Conservation (phyloP, 2,113 vertebrate genomes). For the Xyliphius kryptos region DNA sequence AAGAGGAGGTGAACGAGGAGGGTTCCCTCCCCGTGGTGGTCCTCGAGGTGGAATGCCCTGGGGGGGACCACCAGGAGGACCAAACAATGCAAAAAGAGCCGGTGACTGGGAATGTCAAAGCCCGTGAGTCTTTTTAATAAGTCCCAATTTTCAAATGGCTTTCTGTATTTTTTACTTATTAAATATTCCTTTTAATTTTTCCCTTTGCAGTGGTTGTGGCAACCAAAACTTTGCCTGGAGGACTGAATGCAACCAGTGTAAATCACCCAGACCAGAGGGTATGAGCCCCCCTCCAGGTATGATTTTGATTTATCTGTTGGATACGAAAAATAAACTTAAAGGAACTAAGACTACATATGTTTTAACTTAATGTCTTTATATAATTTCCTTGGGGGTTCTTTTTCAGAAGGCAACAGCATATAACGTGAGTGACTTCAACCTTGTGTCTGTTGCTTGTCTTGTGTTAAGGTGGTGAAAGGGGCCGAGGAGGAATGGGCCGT, state of each 20-base stretch:
- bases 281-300: conserved; percentile 67
- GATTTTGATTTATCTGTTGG: too few species aligned
- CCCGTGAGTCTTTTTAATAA: conserved; percentile 67
- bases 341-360: too few species aligned
- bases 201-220: conserved; percentile 78
- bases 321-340: too few species aligned
- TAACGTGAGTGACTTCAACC: not conserved
- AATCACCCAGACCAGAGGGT: conserved; percentile 92
- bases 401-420: too few species aligned
- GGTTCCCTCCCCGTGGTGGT: conserved; percentile 34
- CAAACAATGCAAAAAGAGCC: conserved; percentile 87
- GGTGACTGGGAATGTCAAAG: conserved; percentile 98
- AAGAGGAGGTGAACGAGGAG: conserved; percentile 34
- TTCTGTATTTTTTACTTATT: not conserved
- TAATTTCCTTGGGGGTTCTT: too few species aligned
- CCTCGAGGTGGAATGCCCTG: conserved; percentile 57
- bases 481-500: conserved; percentile 80
- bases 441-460: not conserved
- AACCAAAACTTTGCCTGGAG: conserved; percentile 99
- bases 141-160: not conserved
- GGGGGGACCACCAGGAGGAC: conserved; percentile 70
- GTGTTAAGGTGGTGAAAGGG: conserved; percentile 70
- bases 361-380: too few species aligned
- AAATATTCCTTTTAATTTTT: not conserved
- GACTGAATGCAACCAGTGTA: conserved; percentile 98